Percentiles rank a stretch among this genome's conserved stretches.
phyloP scores from a whole-genome alignment of 2,888 invertebrate genomes.

The Euplexia lucipara region DNA sequence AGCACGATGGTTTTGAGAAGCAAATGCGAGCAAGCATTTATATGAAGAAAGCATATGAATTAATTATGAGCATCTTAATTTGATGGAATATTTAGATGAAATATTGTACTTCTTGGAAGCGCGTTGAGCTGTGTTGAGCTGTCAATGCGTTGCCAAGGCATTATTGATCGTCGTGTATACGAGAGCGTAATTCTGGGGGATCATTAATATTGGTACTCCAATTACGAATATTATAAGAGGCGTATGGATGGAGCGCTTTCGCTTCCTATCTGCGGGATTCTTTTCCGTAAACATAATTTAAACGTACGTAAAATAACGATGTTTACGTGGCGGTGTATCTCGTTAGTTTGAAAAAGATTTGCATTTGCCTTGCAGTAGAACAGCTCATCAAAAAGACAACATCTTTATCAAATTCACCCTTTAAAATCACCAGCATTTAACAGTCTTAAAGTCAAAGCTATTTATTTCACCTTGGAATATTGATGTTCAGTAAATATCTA shows the following conservation, averaged over 20 bases:
- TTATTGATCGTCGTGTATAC: conserved; percentile 47
- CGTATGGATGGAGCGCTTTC: not conserved
- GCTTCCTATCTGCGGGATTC: not conserved
- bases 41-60: conserved; percentile 52
- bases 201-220: conserved; percentile 26
- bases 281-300: not conserved
- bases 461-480: not conserved
- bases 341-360: too few species aligned
- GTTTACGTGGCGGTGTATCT: too few species aligned
- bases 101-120: conserved; percentile 30
- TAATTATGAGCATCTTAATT: conserved; percentile 46
- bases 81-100: conserved; percentile 47
- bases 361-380: too few species aligned
- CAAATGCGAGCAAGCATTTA: conserved; percentile 20
- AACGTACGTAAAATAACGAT: not conserved
- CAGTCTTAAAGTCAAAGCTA: too few species aligned
- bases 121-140: conserved; percentile 25
- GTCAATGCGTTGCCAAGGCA: conserved; percentile 48
- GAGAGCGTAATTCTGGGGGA: conserved; percentile 22
- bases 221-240: conserved; percentile 6
- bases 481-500: not conserved
- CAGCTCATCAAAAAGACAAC: too few species aligned
- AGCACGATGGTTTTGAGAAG: not conserved
- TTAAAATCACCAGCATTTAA: too few species aligned
- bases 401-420: too few species aligned